Percentiles rank a stretch among this genome's conserved stretches.
Conservation (phyloP, 23 tunicate species). For the Styela plicata region DNA sequence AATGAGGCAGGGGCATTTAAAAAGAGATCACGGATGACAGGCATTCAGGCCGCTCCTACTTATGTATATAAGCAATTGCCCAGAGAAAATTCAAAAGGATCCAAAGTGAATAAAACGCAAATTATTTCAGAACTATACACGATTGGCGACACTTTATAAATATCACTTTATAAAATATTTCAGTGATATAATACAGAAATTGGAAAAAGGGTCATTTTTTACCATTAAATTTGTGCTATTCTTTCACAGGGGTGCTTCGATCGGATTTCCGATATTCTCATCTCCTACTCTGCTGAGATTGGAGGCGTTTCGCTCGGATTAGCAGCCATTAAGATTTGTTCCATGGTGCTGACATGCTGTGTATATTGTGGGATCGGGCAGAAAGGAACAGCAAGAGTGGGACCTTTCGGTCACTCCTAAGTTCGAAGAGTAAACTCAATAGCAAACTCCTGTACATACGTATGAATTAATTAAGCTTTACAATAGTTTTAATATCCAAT, state of each 20-base stretch:
- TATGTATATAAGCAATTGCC: no score
- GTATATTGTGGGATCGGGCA: not conserved
- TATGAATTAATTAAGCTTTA: no score
- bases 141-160: not conserved
- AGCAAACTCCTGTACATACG: no score
- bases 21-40: no score
- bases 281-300: not conserved
- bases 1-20: no score
- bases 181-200: not conserved
- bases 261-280: not conserved
- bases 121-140: no score
- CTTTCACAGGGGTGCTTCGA: conserved; percentile 10
- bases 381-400: not conserved
- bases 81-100: no score
- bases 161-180: not conserved
- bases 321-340: not conserved
- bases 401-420: conserved; percentile 11
- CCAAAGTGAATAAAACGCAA: no score
- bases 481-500: no score
- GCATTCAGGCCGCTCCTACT: no score
- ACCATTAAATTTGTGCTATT: not conserved
- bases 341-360: conserved; percentile 2
- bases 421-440: no score
- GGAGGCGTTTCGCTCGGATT: not conserved
- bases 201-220: not conserved